Evolutionary conservation across 2,888 invertebrate genomes (phyloP), one percentile per base, ranked within the genome.

Genomic region (Opisthograptis luteolata): DNA sequence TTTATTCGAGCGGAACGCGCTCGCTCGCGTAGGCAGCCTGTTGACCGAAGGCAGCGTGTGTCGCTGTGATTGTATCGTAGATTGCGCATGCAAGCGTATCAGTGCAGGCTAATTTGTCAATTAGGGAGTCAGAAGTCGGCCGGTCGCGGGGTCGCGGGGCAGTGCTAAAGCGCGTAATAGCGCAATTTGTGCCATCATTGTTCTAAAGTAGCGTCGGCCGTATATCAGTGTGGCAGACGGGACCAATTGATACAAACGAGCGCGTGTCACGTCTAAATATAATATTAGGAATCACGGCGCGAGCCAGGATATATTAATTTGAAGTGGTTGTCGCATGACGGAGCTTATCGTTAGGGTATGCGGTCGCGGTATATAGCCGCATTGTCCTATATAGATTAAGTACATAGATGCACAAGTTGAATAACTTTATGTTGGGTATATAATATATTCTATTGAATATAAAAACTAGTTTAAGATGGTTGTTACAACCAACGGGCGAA

Each of bases 271-370:
- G 88, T 89, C 90, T 90, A 90, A 89, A 90, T 90, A 90, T 90
- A 90, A 90, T 90, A 90, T 90, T 90, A 89, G 88, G 90, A 90
- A 90, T 90, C 90, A 85, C 90, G 87, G 88, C 90, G 88, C 87
- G 85, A 81, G 90, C 90, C 90, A 90, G 90, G 90, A 90, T 89
- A 89, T 88, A 89, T 88, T 89, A 87, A 89, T 90, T 87, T 88
- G 86, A 78, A 87, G 82, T 83, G 81, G 73, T 81, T 77, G 80
- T 74, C 77, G 81, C 76, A 79, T 84, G 80, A 85, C 76, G 73
- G 76, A 73, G 77, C 71, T 68, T 64, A 76, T 71, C 67, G 68
- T 66, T 72, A 68, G 65, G 73, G 73, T 71, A 77, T 73, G 74
- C 62, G 57, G 67, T 63, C 66, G 63, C 43, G 39, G n/a, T 28